These are phyloP conservation scores for Callaeas wilsoni DNA, from an alignment of 2,113 vertebrate species.

Conservation along the genomic window DNA sequence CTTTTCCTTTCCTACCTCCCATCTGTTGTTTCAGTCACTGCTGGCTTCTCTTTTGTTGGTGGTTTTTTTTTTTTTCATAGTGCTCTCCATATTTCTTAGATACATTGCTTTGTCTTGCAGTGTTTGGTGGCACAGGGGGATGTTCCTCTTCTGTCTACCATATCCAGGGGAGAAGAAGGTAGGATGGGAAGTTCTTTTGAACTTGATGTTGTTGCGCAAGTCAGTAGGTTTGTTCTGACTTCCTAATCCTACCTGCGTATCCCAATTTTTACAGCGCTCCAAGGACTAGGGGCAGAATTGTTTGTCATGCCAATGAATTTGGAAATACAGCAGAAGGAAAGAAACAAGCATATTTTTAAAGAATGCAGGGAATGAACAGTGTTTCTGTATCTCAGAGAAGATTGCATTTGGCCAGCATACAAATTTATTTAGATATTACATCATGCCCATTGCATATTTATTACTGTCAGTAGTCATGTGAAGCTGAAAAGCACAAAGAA, in stretches of 20 bases:
- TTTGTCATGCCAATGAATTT: background rate
- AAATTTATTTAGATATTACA: constrained; percentile 6
- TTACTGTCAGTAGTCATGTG: background rate
- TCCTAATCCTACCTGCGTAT: background rate
- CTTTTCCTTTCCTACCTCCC: background rate
- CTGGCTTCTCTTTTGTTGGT: background rate
- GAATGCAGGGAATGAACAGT: background rate
- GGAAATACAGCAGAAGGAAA: background rate
- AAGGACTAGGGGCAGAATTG: background rate
- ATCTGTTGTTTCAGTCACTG: background rate
- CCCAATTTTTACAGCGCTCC: background rate
- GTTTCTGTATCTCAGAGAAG: background rate
- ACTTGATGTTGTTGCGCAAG: background rate
- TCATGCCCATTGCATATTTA: background rate
- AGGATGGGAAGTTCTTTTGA: background rate
- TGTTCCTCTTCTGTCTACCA: background rate
- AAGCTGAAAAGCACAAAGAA: background rate
- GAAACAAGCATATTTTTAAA: background rate
- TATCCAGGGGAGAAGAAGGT: background rate
- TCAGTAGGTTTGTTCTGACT: background rate
- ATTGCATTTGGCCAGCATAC: background rate
- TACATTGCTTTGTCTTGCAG: background rate
- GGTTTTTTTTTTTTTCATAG: background rate
- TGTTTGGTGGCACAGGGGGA: background rate
- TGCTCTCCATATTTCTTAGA: background rate